These are phyloP conservation scores for Cavia aperea DNA, from an alignment of 2,113 vertebrate genomes.

Conservation along the genomic window DNA sequence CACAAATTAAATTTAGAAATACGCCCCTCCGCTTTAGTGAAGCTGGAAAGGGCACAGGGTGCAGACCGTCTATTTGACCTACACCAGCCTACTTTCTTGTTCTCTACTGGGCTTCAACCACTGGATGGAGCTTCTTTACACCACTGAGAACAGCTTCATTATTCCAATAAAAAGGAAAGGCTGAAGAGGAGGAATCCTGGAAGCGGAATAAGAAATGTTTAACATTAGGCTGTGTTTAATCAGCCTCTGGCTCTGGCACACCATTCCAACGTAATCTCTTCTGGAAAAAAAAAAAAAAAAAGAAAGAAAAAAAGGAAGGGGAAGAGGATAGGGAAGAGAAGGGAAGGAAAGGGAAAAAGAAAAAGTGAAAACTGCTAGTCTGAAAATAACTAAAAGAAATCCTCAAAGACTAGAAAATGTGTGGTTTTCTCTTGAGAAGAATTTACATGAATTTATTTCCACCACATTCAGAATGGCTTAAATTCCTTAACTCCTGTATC, in stretches of 20 bases:
- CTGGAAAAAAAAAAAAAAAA: neutral
- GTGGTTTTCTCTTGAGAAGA: slow-evolving; percentile 17
- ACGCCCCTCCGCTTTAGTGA: neutral
- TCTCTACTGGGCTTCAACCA: neutral
- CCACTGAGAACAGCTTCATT: neutral
- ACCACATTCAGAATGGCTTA: neutral
- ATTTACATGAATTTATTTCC: neutral
- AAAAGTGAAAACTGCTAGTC: slow-evolving; percentile 27
- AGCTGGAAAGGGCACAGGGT: neutral
- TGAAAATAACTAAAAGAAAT: slow-evolving; percentile 27
- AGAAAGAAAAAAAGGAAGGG: neutral
- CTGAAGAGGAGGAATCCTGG: slow-evolving; percentile 25
- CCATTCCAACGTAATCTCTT: slow-evolving; percentile 32
- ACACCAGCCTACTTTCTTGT: neutral
- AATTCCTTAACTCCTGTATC: neutral
- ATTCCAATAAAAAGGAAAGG: slow-evolving; percentile 5
- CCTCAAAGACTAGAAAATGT: neutral
- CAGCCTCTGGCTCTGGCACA: slow-evolving; percentile 26
- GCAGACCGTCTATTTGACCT: neutral
- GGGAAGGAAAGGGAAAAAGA: neutral
- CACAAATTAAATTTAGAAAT: neutral
- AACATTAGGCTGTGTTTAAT: neutral
- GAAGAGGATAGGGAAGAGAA: no score
- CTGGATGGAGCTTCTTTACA: slow-evolving; percentile 13
- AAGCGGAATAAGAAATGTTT: slow-evolving; percentile 30